Base-by-base conservation (phyloP, 2,797 vertebrate genomes). In the Glyptemys insculpta region DNA sequence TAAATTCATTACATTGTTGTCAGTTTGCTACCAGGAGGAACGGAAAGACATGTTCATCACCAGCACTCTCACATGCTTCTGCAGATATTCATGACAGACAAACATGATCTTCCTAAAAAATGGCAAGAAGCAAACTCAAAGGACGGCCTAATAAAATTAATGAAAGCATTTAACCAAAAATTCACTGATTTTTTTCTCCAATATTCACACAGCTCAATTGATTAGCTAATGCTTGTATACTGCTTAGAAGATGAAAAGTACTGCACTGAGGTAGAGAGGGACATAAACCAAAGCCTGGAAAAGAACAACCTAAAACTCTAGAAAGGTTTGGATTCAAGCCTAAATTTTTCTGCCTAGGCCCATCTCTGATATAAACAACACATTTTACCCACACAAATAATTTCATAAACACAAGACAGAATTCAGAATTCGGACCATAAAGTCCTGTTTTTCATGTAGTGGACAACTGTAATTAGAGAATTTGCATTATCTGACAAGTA, bases 381-480 rank as follows among this genome's bases (percentile, higher is more conserved):
- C 93, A 81, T 97, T 96, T 88, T 97, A 92, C 80, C 95, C 41
- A 87, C 96, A 94, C 81, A 96, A 94, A 95, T 82, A 92, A 86
- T 86, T 97, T 97, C 87, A 78, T 23, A 3, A 96, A 95, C 83
- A 96, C 56, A 96, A 96, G 96, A 80, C 89, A 97, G 94, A 94
- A 97, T 89, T 84, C 96, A 97, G 95, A 94, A 68, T 96, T 88
- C 90, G 65, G 94, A 96, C 96, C 96, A 97, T 96, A 96, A 92
- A 97, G 84, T 80, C 87, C 81, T 92, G 44, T 59, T 91, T 90
- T 88, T 95, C 87, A 19, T 57, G 88, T 96, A 96, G 96, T 87
- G 74, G 82, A 91, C 90, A 92, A 54, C 47, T 96, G 92, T 88
- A 96, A 96, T 93, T 80, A 91, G 59, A 93, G 82, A 92, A 96